Conservation (phyloP, 2,113 vertebrate species). For the Suricata suricatta region DNA sequence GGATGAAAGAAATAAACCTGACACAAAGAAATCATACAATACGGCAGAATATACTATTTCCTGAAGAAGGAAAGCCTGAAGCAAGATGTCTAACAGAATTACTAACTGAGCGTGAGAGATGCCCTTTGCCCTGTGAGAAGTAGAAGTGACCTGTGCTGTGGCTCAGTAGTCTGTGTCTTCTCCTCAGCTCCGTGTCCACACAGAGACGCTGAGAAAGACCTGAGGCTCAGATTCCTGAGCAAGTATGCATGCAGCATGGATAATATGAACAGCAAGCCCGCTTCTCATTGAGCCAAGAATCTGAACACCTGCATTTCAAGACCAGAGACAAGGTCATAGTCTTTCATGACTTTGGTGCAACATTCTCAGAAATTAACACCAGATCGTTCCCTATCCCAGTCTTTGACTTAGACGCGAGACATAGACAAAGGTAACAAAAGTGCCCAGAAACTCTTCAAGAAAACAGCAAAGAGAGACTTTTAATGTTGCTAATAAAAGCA, state of each 20-base stretch:
- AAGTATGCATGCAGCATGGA: neutral
- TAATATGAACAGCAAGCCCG: neutral
- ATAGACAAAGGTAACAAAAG: neutral
- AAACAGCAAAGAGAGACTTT: neutral
- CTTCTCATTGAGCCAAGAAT: neutral
- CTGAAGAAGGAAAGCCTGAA: conserved; percentile 45
- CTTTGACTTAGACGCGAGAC: neutral
- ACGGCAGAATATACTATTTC: neutral
- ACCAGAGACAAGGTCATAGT: neutral
- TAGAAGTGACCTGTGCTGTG: neutral
- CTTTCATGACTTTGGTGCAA: neutral
- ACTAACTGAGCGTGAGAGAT: neutral
- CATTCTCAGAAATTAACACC: conserved; percentile 31
- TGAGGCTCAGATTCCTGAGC: neutral
- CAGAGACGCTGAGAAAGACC: neutral
- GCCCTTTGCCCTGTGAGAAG: neutral
- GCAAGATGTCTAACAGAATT: neutral
- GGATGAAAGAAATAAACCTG: conserved; percentile 16
- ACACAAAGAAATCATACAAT: neutral
- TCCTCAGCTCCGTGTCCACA: neutral
- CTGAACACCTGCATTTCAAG: neutral
- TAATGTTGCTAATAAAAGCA: neutral
- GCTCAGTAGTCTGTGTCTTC: neutral
- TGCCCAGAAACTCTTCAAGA: neutral
- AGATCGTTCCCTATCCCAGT: neutral